These are phyloP conservation scores for Geodia barretti DNA, from an alignment of 37 sponge, comb jelly and placozoan species.

Conservation along the genomic window DNA sequence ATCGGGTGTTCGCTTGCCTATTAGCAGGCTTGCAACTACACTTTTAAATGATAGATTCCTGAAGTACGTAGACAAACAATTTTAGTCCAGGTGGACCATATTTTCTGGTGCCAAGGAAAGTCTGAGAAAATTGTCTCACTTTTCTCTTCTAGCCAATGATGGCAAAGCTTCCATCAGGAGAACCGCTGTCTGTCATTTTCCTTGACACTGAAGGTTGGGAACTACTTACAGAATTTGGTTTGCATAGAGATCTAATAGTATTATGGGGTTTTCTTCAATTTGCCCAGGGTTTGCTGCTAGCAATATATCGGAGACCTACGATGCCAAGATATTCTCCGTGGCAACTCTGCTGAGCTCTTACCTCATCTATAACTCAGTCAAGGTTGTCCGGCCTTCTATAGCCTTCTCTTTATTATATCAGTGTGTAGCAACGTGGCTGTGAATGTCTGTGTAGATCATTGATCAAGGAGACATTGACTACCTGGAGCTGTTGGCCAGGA, in stretches of 20 bases:
- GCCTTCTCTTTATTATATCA: background rate
- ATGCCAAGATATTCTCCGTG: constrained; percentile 95
- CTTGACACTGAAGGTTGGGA: constrained; percentile 87
- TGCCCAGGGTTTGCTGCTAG: constrained; percentile 86
- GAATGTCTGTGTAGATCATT: constrained; percentile 67
- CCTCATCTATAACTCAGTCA: constrained; percentile 93
- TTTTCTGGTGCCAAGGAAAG: too few relatives aligned
- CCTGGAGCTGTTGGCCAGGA: constrained; percentile 85
- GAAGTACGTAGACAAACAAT: background rate
- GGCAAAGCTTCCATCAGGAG: constrained; percentile 38
- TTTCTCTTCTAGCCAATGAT: constrained; percentile 54
- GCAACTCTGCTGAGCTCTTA: constrained; percentile 90
- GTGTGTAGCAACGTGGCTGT: background rate
- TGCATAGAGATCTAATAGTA: background rate
- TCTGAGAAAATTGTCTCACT: background rate
- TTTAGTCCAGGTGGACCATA: too few relatives aligned
- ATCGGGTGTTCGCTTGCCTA: too few relatives aligned
- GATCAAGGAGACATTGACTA: constrained; percentile 94
- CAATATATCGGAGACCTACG: constrained; percentile 90
- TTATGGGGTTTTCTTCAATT: background rate
- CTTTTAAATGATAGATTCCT: background rate
- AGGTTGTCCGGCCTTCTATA: constrained; percentile 46
- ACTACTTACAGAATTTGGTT: background rate
- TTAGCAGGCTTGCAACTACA: too few relatives aligned
- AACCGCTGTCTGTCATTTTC: constrained; percentile 80